Evolutionary conservation across 2,113 vertebrate species (phyloP).

Genomic region (Hyperoodon ampullatus): DNA sequence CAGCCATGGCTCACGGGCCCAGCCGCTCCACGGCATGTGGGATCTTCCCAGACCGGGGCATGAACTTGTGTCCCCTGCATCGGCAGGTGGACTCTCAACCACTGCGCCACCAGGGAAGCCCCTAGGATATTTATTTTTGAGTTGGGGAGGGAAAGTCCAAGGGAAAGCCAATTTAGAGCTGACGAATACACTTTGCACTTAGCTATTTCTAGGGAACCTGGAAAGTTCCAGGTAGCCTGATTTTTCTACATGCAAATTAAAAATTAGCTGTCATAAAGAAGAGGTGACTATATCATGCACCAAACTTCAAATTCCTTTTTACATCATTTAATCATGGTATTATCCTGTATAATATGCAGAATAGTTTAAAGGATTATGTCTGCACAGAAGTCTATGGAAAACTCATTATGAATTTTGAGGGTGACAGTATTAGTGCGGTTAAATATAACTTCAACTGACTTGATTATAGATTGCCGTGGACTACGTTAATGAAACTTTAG

Average conservation of each 20-base stretch:
- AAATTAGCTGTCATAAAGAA: slow-evolving; percentile 43
- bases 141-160: neutral
- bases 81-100: no score
- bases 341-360: neutral
- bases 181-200: neutral
- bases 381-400: slow-evolving; percentile 17
- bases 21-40: no score
- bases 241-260: neutral
- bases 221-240: neutral
- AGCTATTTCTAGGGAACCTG: neutral
- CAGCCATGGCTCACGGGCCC: no score
- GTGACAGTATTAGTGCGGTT: neutral
- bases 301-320: slow-evolving; percentile 46
- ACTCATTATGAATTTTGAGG: slow-evolving; percentile 21
- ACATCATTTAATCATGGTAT: neutral
- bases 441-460: neutral
- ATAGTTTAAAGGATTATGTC: neutral
- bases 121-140: neutral
- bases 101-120: no score
- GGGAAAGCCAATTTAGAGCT: neutral
- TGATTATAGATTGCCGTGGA: neutral
- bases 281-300: neutral
- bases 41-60: no score
- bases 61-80: no score
- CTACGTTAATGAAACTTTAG: slow-evolving; percentile 27